Evolutionary conservation across 2,113 vertebrate species (phyloP).

Genomic region (Centropus unirufus): DNA sequence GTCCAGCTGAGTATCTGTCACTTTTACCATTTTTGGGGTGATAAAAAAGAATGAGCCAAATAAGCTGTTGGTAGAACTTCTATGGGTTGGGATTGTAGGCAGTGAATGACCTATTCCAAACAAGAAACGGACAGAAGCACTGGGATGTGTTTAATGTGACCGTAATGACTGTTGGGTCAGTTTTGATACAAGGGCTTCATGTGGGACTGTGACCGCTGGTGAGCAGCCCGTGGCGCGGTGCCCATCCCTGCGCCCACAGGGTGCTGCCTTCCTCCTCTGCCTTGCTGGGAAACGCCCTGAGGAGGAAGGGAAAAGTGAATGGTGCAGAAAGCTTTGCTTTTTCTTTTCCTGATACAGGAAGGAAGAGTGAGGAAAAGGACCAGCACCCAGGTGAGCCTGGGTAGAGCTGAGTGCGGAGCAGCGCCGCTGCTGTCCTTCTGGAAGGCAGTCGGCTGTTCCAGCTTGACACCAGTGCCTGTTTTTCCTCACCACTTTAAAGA

Average conservation of each 20-base stretch:
- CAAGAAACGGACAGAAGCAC: not conserved
- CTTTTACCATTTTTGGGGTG: not conserved
- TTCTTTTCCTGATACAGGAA: not conserved
- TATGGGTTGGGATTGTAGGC: not conserved
- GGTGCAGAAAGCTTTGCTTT: not conserved
- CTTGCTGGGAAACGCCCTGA: not conserved
- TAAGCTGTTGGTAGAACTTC: not conserved
- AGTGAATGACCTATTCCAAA: not conserved
- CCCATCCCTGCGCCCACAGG: not conserved
- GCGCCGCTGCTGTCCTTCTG: no score
- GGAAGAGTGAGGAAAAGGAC: not conserved
- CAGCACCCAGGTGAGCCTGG: not conserved
- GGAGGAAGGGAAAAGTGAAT: not conserved
- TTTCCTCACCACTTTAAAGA: not conserved
- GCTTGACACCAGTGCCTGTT: not conserved
- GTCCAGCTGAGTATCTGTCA: not conserved
- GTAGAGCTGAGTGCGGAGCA: not conserved
- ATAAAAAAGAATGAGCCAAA: not conserved
- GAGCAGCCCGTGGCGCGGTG: not conserved
- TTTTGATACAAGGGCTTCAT: not conserved
- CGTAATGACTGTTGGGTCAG: not conserved
- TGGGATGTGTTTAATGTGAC: not conserved
- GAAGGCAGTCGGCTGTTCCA: not conserved
- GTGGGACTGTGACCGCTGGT: not conserved
- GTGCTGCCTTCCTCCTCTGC: not conserved